These are phyloP conservation scores for Diarsia brunnea DNA, from an alignment of 2,888 invertebrate species.

Conservation along the genomic window DNA sequence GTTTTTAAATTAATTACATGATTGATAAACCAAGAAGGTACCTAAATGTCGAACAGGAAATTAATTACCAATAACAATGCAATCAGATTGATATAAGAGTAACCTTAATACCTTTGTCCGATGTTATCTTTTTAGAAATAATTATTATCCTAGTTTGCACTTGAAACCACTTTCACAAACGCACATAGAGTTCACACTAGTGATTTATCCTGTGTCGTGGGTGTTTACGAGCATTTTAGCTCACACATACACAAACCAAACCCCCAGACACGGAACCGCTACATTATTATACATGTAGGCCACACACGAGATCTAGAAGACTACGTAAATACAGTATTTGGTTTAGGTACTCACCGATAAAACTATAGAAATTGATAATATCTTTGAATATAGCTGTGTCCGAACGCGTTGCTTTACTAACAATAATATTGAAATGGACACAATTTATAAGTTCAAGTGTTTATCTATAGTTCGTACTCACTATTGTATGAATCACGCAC, in stretches of 20 bases:
- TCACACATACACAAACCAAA: no score
- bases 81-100: not conserved
- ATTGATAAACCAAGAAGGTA: not conserved
- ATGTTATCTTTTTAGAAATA: not conserved
- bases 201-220: no score
- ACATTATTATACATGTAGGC: no score
- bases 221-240: no score
- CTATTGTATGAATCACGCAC: constrained; percentile 18
- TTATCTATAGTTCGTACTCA: not conserved
- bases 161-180: no score
- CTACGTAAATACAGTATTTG: not conserved
- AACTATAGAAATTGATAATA: not conserved
- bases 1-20: not conserved
- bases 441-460: not conserved
- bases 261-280: no score
- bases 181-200: no score
- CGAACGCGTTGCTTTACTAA: constrained; percentile 12
- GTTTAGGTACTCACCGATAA: constrained; percentile 30
- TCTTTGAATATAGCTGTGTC: not conserved
- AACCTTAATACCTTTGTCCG: not conserved
- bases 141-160: no score
- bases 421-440: constrained; percentile 15
- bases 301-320: not conserved
- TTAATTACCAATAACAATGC: not conserved
- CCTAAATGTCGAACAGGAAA: not conserved